Evolutionary conservation across 2,888 invertebrate genomes (phyloP).

Genomic region (Onthophagus sagittarius): DNA sequence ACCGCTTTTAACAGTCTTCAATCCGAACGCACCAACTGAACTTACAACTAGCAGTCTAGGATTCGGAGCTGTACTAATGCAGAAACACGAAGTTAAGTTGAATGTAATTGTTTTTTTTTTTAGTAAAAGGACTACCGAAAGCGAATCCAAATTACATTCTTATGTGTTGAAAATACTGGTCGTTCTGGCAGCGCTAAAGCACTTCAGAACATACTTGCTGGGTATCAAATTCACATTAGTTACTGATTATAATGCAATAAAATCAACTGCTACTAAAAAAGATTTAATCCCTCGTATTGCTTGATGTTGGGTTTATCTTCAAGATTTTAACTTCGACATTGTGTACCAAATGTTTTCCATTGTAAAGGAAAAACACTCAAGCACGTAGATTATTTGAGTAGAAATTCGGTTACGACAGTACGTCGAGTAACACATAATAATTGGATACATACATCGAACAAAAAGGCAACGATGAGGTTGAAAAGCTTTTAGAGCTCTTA

Average conservation of each 20-base stretch:
- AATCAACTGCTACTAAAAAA: too few species aligned
- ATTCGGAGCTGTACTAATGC: background rate
- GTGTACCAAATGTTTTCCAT: too few species aligned
- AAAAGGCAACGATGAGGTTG: background rate
- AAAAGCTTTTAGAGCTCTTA: background rate
- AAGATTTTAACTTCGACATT: too few species aligned
- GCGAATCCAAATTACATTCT: slow-evolving; percentile 26
- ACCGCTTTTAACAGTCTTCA: background rate
- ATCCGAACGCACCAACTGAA: background rate
- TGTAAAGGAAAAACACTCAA: too few species aligned
- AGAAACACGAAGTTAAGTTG: too few species aligned
- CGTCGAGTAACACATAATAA: background rate
- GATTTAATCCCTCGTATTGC: slow-evolving; percentile 16
- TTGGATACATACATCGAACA: slow-evolving; percentile 7
- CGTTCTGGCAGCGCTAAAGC: slow-evolving; percentile 24
- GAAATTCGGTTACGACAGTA: background rate
- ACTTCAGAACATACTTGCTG: slow-evolving; percentile 24
- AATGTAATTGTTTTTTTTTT: slow-evolving; percentile 34
- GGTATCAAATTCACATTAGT: slow-evolving; percentile 23
- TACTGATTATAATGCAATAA: slow-evolving; percentile 23
- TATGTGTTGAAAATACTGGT: slow-evolving; percentile 32
- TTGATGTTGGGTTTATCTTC: too few species aligned
- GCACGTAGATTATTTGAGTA: too few species aligned
- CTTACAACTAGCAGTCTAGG: background rate
- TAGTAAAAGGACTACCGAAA: slow-evolving; percentile 27